Base-by-base conservation (phyloP, 1,140 invertebrate species). In the Lepidurus packardi region DNA sequence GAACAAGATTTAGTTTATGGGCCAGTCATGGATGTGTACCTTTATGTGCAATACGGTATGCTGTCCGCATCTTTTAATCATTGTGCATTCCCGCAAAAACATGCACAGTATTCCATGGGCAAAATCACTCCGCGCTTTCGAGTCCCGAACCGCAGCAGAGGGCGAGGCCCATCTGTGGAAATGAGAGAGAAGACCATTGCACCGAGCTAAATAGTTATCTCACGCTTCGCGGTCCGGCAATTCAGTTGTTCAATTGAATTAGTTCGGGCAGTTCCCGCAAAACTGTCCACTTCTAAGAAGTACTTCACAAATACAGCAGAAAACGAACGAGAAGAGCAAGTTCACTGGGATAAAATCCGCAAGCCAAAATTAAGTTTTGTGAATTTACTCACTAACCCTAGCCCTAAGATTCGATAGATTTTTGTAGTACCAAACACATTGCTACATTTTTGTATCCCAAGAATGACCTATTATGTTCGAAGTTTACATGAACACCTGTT, bases 211-310 rank as follows among this genome's bases (percentile, higher is more conserved):
- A 21, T 13, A n/a, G 21, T 65, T 21, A n/a, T 65, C 53, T 11
- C 53, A 65, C 53, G 53, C 53, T 65, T 65, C 53, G 53, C 53
- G 53, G 13, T 65, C 53, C 53, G 1, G 9, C 53, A 65, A 65
- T 65, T 65, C n/a, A 65, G 53, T 65, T 65, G 16, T 65, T 65
- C n/a, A 65, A 65, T 65, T 65, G 53, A 65, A 65, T 65, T 65
- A 65, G n/a, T 65, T 65, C 53, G n/a, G 21, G 53, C 53, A 13
- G 53, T 65, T 65, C 9, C 47, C 53, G 53, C 53, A n/a, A 65
- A 65, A 65, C 53, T 65, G 53, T 21, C 53, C 53, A 65, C 21
- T 65, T 65, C 53, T 65, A 6, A 1, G 53, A 65, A 65, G 16
- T n/a, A 65, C 21, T 65, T 65, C 53, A 13, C 6, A n/a, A 65